Base-by-base conservation (phyloP, 2,797 vertebrate genomes). In the Lepidocolaptes lacrymiger region DNA sequence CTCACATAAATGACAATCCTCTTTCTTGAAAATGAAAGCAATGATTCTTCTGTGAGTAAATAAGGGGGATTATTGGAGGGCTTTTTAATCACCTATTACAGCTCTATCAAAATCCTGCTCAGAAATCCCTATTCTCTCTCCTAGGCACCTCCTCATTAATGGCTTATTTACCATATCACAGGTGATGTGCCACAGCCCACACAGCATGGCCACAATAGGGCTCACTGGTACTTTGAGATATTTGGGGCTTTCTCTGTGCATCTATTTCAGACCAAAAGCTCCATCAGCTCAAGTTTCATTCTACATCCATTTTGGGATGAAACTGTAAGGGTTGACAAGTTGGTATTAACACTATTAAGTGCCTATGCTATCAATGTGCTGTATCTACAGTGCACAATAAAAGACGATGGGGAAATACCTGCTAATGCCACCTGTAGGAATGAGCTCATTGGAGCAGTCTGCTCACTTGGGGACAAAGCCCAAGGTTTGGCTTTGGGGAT, bases 1-100 rank as follows among this genome's bases (percentile, higher is more conserved):
- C 72, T 91, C 74, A 55, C 58, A 95, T 94, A 94, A 95, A 95
- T 67, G 73, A 68, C 73, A 72, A 88, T 49, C 67, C 37, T 95
- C 85, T 88, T 91, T 93, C 72, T 95, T 94, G 89, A 95, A 86
- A 96, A 97, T 58, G 28, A 95, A 97, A 93, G 75, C 91, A 96
- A 83, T 93, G 58, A 43, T 68, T 91, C 46, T 90, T 86, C 81
- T 85, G 26, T 90, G 67, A 97, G 93, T 86, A 93, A 97, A 96
- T 78, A 96, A 91, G 68, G 48, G 66, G 55, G 75, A 95, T 88
- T 93, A 78, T 6, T 62, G 28, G 36, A 55, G 59, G 12, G 3
- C 10, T 54, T 80, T 89, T 52, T 43, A 68, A 83, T 84, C n/a
- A 83, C 71, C 62, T 94, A 34, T 94, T 97, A 93, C 51, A 92